A percentile compares a stretch with the other conserved stretches of the same genome.
These are phyloP conservation scores for Schizopygopsis pylzovi DNA, from an alignment of 2,797 vertebrate genomes.

Conservation along the genomic window DNA sequence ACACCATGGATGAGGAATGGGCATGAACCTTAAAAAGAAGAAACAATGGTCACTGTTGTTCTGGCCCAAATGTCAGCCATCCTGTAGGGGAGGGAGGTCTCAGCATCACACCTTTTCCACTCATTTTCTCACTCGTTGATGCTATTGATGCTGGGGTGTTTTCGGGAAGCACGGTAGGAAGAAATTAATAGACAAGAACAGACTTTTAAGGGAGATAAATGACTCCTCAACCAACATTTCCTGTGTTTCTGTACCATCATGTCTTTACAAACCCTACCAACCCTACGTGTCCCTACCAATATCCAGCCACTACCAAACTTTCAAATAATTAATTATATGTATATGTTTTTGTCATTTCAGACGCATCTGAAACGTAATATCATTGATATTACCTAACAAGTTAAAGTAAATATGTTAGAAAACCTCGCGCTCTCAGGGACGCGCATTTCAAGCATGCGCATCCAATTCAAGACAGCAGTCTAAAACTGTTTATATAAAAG, in stretches of 20 bases:
- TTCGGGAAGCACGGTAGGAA: conserved; percentile 66
- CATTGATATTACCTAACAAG: too few species aligned
- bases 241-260: conserved; percentile 60
- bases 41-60: conserved; percentile 72
- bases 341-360: too few species aligned
- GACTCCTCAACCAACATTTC: conserved; percentile 72
- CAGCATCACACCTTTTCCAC: conserved; percentile 60
- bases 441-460: too few species aligned
- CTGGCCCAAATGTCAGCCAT: conserved; percentile 66
- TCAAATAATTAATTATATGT: too few species aligned
- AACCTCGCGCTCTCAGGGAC: too few species aligned
- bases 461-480: too few species aligned
- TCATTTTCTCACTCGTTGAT: background rate
- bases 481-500: too few species aligned
- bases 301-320: too few species aligned
- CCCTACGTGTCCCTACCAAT: too few species aligned
- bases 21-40: conserved; percentile 34
- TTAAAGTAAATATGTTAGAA: too few species aligned
- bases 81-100: conserved; percentile 50
- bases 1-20: conserved; percentile 58
- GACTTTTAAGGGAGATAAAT: conserved; percentile 78
- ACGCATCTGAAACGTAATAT: too few species aligned
- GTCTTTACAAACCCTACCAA: background rate
- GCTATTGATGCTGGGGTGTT: conserved; percentile 52
- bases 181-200: conserved; percentile 83